Percentiles rank a stretch among this genome's conserved stretches.
Conservation (phyloP, 1,140 invertebrate species). For the Riptortus pedestris region DNA sequence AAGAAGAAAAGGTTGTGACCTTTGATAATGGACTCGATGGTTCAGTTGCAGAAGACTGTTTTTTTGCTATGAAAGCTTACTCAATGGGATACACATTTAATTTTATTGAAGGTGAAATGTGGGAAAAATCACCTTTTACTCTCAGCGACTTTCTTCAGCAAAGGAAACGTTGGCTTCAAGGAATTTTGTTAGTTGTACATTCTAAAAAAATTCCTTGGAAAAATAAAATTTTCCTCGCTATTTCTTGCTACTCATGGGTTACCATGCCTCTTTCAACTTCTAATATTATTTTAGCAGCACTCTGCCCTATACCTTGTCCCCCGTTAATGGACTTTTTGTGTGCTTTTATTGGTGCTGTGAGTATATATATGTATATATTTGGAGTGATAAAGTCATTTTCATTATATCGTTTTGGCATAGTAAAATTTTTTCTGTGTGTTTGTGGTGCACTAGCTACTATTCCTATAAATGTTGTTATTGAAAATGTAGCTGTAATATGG, state of each 20-base stretch:
- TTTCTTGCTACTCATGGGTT: conserved; percentile 92
- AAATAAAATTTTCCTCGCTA: conserved; percentile 71
- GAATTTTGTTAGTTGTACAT: conserved; percentile 88
- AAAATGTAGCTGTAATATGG: conserved; percentile 89
- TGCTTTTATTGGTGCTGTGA: conserved; percentile 81
- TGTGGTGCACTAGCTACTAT: conserved; percentile 77
- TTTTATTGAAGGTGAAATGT: conserved; percentile 94
- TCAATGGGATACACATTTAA: conserved; percentile 76
- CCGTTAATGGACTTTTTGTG: conserved; percentile 71
- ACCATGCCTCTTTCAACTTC: conserved; percentile 86
- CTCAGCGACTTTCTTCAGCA: conserved; percentile 91
- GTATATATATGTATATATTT: conserved; percentile 93
- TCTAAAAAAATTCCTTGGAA: conserved; percentile 70
- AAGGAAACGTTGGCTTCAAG: conserved; percentile 91
- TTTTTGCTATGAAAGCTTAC: conserved; percentile 88
- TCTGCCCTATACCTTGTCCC: conserved; percentile 81
- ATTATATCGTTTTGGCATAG: conserved; percentile 68
- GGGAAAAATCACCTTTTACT: conserved; percentile 94
- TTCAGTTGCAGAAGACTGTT: conserved; percentile 95
- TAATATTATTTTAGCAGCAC: conserved; percentile 69
- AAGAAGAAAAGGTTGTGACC: conserved; percentile 77
- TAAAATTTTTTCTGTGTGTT: conserved; percentile 69
- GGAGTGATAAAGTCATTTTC: conserved; percentile 92
- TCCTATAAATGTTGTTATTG: conserved; percentile 83
- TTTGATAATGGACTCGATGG: conserved; percentile 93